A percentile compares a stretch with the other conserved stretches of the same genome.
Evolutionary conservation across 1,140 invertebrate species (phyloP).

Genomic region (Idris sp.): DNA sequence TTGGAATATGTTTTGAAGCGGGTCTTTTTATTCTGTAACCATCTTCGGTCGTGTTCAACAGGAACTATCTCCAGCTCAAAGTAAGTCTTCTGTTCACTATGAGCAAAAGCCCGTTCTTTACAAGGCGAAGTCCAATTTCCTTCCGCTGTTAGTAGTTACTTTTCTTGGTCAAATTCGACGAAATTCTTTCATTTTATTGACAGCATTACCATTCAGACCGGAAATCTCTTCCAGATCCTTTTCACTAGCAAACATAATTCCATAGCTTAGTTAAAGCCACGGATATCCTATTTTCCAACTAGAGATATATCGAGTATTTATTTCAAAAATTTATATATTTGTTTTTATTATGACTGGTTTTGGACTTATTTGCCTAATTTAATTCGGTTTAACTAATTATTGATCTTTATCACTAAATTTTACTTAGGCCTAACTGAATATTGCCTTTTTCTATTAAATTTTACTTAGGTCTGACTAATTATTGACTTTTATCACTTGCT

Average conservation of each 20-base stretch:
- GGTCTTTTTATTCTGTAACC: conserved; percentile 19
- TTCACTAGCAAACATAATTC: conserved; percentile 20
- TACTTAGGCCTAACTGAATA: too few relatives aligned
- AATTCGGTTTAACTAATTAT: too few relatives aligned
- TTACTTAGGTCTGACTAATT: too few relatives aligned
- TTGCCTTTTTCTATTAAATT: too few relatives aligned
- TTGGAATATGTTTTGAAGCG: conserved; percentile 30
- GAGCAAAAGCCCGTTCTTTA: conserved; percentile 16
- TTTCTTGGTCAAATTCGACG: conserved; percentile 31
- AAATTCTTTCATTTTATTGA: conserved; percentile 28
- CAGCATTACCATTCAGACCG: conserved; percentile 23
- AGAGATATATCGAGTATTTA: not conserved
- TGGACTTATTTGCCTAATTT: too few relatives aligned
- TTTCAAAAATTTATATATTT: too few relatives aligned
- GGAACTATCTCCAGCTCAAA: conserved; percentile 15
- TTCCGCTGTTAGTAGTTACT: conserved; percentile 29
- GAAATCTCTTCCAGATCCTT: conserved; percentile 21
- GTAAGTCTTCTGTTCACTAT: conserved; percentile 18
- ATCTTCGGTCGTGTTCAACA: conserved; percentile 16
- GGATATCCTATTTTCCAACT: not conserved
- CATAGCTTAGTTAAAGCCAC: conserved; percentile 13
- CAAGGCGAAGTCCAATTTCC: conserved; percentile 32
- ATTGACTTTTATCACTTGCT: too few relatives aligned
- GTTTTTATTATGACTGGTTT: too few relatives aligned
- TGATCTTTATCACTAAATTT: too few relatives aligned